Conservation (phyloP, 92 coral and sea anemone genomes). For the Epizoanthus fatuus region DNA sequence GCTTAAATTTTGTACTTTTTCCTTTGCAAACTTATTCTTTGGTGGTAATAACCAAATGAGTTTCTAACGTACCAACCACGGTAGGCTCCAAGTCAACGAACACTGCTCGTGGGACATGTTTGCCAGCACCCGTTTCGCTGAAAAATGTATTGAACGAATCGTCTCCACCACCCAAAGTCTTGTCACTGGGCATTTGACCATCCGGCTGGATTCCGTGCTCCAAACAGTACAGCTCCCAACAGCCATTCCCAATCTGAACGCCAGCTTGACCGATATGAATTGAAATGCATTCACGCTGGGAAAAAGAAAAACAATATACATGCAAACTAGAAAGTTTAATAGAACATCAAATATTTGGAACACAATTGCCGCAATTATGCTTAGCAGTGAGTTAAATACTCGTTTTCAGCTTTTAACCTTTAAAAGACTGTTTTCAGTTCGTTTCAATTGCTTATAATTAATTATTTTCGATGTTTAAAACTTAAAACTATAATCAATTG, state of each 20-base stretch:
- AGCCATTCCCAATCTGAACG: conserved; percentile 90
- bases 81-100: conserved; percentile 82
- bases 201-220: conserved; percentile 96
- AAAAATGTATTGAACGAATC: conserved; percentile 56
- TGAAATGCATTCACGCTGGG: conserved; percentile 95
- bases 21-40: too few species aligned
- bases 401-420: too few species aligned
- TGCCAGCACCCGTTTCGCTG: conserved; percentile 73
- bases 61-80: conserved; percentile 40
- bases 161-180: conserved; percentile 78
- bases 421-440: too few species aligned
- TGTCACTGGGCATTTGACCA: conserved; percentile 91
- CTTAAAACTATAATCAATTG: too few species aligned
- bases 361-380: too few species aligned
- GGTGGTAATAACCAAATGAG: too few species aligned
- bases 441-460: too few species aligned
- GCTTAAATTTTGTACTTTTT: too few species aligned
- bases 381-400: too few species aligned
- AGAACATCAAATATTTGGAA: too few species aligned
- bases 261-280: conserved; percentile 94
- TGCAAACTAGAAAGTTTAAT: too few species aligned
- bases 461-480: too few species aligned
- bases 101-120: conserved; percentile 84
- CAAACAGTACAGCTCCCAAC: conserved; percentile 95
- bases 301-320: neutral